These are phyloP conservation scores for Hipposideros armiger DNA, from an alignment of 2,113 vertebrate genomes.

Conservation along the genomic window DNA sequence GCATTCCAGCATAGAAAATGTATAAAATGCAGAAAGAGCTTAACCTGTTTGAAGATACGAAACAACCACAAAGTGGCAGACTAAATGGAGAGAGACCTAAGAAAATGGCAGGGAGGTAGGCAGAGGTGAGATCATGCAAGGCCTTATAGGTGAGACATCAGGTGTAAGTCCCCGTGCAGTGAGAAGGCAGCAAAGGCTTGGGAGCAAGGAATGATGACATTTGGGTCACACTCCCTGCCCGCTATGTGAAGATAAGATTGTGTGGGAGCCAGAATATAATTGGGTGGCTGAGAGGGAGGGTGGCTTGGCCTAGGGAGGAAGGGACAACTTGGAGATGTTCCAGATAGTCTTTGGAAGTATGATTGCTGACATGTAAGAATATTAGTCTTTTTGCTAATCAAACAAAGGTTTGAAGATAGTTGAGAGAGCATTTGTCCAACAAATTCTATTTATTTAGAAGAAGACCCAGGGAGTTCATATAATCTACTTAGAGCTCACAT, in stretches of 20 bases:
- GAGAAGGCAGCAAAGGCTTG: neutral
- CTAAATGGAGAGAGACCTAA: rapidly evolving
- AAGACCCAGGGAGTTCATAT: too few relatives aligned
- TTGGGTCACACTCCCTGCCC: rapidly evolving
- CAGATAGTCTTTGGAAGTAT: neutral
- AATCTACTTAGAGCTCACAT: neutral
- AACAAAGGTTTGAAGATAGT: neutral
- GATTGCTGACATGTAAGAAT: neutral
- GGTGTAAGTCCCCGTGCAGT: too few relatives aligned
- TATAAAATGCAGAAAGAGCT: neutral
- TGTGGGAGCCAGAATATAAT: rapidly evolving
- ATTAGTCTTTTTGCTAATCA: neutral
- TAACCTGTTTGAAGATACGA: neutral
- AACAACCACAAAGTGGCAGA: neutral
- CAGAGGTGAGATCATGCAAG: neutral
- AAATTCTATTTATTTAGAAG: neutral
- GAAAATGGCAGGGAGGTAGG: rapidly evolving
- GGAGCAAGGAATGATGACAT: neutral
- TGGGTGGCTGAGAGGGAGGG: rapidly evolving
- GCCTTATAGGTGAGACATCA: neutral
- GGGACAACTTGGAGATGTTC: neutral
- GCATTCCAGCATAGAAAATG: neutral
- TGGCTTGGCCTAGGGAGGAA: neutral
- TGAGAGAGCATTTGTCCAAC: neutral
- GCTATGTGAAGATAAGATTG: too few relatives aligned